Conservation (phyloP, 2,113 vertebrate genomes). For the Odocoileus virginianus region DNA sequence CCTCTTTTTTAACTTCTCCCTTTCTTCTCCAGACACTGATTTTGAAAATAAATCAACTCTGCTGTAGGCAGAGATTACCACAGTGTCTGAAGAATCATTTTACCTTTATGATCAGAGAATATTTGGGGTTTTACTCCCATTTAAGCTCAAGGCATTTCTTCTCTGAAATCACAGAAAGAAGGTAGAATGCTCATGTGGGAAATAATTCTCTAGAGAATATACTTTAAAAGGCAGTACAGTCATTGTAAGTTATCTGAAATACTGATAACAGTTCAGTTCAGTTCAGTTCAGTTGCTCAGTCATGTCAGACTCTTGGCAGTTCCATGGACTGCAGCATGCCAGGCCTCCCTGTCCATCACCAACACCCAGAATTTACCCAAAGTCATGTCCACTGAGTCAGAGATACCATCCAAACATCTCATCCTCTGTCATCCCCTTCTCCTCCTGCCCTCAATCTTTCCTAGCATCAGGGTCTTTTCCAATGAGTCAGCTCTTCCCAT, state of each 20-base stretch:
- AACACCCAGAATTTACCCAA: not conserved
- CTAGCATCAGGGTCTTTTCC: not conserved
- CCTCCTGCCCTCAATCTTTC: not conserved
- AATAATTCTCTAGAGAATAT: not conserved
- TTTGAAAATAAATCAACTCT: not conserved
- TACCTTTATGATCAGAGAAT: not conserved
- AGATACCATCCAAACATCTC: not conserved
- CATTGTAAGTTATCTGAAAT: not conserved
- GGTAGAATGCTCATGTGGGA: not conserved
- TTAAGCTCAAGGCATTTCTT: not conserved
- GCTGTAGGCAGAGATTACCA: not conserved
- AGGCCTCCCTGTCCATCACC: not conserved
- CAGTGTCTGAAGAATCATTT: not conserved
- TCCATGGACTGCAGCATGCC: not conserved
- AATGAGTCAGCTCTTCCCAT: not conserved
- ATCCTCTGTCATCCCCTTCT: not conserved
- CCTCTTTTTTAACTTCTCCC: not conserved
- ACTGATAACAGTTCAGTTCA: not conserved
- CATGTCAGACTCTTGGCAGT: fast-evolving
- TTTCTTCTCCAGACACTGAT: not conserved
- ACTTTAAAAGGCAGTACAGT: not conserved
- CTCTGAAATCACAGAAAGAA: not conserved
- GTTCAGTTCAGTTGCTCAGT: not conserved
- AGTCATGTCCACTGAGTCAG: not conserved
- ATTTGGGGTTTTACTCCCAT: not conserved